These are phyloP conservation scores for Empidonax alnorum DNA, from an alignment of 2,113 vertebrate species.

Conservation along the genomic window DNA sequence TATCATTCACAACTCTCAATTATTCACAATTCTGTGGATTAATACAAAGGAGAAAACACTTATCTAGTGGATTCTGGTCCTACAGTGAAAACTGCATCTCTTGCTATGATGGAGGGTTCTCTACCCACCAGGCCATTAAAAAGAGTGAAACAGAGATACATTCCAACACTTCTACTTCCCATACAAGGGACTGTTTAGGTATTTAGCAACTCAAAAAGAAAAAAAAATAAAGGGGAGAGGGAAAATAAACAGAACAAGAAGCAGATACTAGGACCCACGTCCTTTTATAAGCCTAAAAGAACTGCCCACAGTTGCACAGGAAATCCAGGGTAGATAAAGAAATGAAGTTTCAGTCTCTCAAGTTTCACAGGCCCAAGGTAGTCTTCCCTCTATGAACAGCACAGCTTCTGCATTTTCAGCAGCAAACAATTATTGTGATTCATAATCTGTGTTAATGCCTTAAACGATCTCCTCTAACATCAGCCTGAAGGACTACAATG, in stretches of 20 bases:
- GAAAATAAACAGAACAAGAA: neutral
- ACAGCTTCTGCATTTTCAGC: neutral
- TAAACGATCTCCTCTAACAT: neutral
- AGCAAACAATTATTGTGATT: neutral
- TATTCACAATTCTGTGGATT: neutral
- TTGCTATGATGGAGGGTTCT: neutral
- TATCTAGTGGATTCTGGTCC: neutral
- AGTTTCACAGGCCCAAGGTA: neutral
- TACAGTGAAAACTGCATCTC: neutral
- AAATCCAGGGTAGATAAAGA: neutral
- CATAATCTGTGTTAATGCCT: neutral
- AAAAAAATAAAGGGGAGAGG: rapidly evolving
- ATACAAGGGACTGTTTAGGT: neutral
- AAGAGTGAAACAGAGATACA: neutral
- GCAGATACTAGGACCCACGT: neutral
- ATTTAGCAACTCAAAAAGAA: neutral
- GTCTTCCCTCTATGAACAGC: neutral
- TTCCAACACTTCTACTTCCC: neutral
- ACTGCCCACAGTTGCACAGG: neutral
- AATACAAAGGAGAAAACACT: neutral
- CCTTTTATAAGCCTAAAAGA: neutral
- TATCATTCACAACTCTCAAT: neutral
- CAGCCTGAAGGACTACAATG: neutral
- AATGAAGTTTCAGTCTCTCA: neutral
- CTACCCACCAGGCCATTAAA: neutral